Evolutionary conservation across 2,888 invertebrate species (phyloP).

Genomic region (Archips crataeganus): DNA sequence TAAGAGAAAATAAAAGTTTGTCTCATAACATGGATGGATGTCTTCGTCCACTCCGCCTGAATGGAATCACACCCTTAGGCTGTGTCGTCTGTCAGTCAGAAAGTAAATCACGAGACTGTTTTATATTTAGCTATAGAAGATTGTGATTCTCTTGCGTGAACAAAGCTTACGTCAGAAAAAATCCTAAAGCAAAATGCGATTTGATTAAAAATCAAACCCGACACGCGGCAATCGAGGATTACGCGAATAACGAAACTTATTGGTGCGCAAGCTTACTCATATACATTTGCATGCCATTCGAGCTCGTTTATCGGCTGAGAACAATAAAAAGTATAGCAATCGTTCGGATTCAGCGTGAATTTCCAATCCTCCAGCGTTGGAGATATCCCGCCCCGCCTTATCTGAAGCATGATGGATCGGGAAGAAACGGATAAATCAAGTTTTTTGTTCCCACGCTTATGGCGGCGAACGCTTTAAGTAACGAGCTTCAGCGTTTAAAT

Average conservation of each 20-base stretch:
- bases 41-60: no score
- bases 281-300: slow-evolving; percentile 18
- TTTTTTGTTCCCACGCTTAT: slow-evolving; percentile 58
- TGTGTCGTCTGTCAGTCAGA: neutral
- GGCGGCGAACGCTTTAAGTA: slow-evolving; percentile 31
- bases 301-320: slow-evolving; percentile 21
- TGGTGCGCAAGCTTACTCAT: neutral
- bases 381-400: slow-evolving; percentile 54
- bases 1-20: no score
- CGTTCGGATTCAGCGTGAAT: slow-evolving; percentile 41
- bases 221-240: slow-evolving; percentile 9
- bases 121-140: neutral
- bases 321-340: slow-evolving; percentile 40
- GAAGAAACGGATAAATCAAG: slow-evolving; percentile 73
- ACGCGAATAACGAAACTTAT: slow-evolving; percentile 8
- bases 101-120: neutral
- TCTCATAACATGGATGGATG: no score
- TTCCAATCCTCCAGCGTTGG: slow-evolving; percentile 39
- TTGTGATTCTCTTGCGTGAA: neutral
- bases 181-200: neutral
- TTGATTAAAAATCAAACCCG: slow-evolving; percentile 4
- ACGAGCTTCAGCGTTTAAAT: slow-evolving; percentile 21
- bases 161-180: neutral
- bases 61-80: neutral
- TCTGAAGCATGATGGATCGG: slow-evolving; percentile 73